Evolutionary conservation across 2,888 invertebrate genomes (phyloP).

Genomic region (Cerceris ruficornis): DNA sequence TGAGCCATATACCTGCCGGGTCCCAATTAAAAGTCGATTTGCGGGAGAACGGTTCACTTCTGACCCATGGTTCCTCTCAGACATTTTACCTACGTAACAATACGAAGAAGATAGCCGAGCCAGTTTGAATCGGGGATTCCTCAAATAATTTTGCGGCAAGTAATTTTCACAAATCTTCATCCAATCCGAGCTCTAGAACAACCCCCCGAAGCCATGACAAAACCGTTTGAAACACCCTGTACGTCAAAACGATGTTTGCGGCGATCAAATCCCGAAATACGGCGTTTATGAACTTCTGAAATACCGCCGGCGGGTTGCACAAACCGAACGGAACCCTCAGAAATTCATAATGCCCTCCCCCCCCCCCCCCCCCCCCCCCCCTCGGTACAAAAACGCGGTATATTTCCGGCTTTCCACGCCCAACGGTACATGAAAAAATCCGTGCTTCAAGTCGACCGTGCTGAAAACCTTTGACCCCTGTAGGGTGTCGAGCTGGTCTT

Average conservation of each 20-base stretch:
- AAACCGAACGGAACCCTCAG: conserved; percentile 1
- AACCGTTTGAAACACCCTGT: too few species aligned
- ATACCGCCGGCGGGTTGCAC: too few species aligned
- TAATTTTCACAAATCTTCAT: conserved; percentile 30
- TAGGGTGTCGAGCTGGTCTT: neutral
- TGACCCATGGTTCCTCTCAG: conserved; percentile 27
- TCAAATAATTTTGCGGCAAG: too few species aligned
- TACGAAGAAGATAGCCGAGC: too few species aligned
- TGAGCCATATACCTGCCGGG: conserved; percentile 48
- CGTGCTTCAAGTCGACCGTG: conserved; percentile 57
- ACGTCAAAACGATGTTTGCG: too few species aligned
- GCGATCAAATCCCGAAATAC: too few species aligned
- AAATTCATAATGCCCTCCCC: conserved; percentile 63
- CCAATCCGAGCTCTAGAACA: too few species aligned
- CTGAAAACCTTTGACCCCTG: neutral
- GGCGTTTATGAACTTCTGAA: too few species aligned
- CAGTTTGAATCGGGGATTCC: too few species aligned
- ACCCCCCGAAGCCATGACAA: conserved; percentile 37
- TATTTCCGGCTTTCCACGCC: conserved; percentile 22
- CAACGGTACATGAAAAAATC: conserved; percentile 66
- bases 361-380: conserved; percentile 50
- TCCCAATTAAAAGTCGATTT: too few species aligned
- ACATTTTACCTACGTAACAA: too few species aligned
- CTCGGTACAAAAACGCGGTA: conserved; percentile 65
- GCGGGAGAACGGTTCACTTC: conserved; percentile 38